Percentiles rank a stretch among this genome's conserved stretches.
Conservation (phyloP, 2,797 vertebrate genomes). For the Distichodus sexfasciatus region DNA sequence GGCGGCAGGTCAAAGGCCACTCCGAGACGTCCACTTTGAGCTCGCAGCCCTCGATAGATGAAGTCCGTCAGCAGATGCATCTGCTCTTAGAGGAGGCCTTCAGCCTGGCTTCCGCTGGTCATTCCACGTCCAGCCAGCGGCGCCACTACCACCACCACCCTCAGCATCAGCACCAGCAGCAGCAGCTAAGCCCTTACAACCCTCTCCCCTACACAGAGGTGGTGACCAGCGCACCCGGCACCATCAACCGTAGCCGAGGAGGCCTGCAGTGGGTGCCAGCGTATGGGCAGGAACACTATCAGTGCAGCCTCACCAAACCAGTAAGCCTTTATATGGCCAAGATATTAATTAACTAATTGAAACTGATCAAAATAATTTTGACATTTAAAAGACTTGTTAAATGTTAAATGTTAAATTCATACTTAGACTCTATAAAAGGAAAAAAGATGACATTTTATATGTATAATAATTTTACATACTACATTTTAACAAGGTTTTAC, state of each 20-base stretch:
- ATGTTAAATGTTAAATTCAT: too few species aligned
- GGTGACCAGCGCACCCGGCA: constrained; percentile 92
- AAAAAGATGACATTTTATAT: too few species aligned
- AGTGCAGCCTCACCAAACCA: constrained; percentile 92
- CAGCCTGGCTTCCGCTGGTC: constrained; percentile 92
- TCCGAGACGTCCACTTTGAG: constrained; percentile 96
- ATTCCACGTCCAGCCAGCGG: constrained; percentile 80
- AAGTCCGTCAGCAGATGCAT: constrained; percentile 98
- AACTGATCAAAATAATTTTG: too few species aligned
- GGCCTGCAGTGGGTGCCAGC: constrained; percentile 95
- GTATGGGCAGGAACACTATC: constrained; percentile 88
- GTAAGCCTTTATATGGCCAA: constrained; percentile 63
- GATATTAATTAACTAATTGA: not conserved
- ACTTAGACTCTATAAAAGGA: too few species aligned
- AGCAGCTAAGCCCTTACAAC: constrained; percentile 79
- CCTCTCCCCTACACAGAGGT: constrained; percentile 88
- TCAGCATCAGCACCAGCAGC: constrained; percentile 71
- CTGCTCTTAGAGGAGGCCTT: constrained; percentile 97
- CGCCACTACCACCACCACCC: constrained; percentile 77
- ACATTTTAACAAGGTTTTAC: too few species aligned
- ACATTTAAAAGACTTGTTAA: too few species aligned
- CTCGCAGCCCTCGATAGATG: constrained; percentile 98
- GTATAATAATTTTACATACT: too few species aligned
- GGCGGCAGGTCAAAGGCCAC: constrained; percentile 88
- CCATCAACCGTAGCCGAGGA: constrained; percentile 80